phyloP scores from a whole-genome alignment of 2,888 invertebrate genomes.

The Philopedon plagiatum region DNA sequence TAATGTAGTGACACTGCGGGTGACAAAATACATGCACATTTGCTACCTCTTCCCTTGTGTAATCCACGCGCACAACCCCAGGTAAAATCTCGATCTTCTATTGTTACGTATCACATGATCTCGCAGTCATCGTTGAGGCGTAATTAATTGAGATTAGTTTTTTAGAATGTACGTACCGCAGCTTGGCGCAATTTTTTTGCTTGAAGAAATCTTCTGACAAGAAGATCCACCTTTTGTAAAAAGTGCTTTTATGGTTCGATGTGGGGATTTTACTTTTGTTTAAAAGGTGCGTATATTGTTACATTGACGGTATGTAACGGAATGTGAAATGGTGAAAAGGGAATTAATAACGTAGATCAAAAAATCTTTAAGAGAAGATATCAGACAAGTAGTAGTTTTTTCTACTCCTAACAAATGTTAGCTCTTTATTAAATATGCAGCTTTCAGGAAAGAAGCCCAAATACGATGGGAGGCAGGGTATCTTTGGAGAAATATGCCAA shows the following conservation, averaged over 20 bases:
- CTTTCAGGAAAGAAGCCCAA: no score
- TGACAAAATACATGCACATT: constrained; percentile 37
- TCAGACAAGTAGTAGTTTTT: no score
- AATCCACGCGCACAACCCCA: constrained; percentile 28
- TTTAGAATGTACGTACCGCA: constrained; percentile 21
- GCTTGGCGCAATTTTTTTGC: constrained; percentile 28
- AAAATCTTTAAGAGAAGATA: no score
- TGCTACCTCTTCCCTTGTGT: constrained; percentile 29
- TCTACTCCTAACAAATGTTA: no score
- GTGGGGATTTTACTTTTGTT: constrained; percentile 15
- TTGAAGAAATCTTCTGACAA: constrained; percentile 19
- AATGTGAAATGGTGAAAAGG: background rate
- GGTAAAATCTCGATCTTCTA: constrained; percentile 24
- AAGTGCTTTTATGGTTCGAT: background rate
- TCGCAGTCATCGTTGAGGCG: constrained; percentile 29
- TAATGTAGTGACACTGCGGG: constrained; percentile 39
- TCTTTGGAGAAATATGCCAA: no score
- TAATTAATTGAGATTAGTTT: constrained; percentile 38
- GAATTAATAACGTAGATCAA: no score
- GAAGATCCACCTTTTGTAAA: constrained; percentile 2
- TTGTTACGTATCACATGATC: constrained; percentile 33
- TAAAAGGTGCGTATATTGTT: constrained; percentile 9
- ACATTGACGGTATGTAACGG: background rate
- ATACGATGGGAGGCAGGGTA: no score
- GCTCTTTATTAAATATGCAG: no score